phyloP scores from a whole-genome alignment of 1,140 invertebrate species.

The Popillia japonica region DNA sequence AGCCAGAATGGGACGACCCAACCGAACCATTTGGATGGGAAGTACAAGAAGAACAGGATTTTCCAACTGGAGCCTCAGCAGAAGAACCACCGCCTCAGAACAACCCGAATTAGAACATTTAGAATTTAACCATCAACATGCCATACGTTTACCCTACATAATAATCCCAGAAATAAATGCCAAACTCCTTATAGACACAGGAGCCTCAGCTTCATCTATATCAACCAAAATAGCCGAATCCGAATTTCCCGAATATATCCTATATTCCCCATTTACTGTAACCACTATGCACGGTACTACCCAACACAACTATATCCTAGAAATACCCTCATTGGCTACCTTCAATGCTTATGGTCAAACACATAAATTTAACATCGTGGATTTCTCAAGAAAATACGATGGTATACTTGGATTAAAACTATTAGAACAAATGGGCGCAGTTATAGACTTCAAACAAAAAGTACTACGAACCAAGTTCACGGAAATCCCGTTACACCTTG shows the following conservation, averaged over 20 bases:
- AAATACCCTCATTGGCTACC: slow-evolving; percentile 11
- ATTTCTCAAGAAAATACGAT: slow-evolving; percentile 28
- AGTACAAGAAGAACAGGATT: too few relatives aligned
- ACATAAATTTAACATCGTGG: slow-evolving; percentile 32
- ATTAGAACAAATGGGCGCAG: slow-evolving; percentile 30
- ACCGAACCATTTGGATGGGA: too few relatives aligned
- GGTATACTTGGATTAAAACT: slow-evolving; percentile 29
- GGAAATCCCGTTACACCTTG: too few relatives aligned
- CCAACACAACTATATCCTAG: slow-evolving; percentile 21
- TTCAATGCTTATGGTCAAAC: slow-evolving; percentile 9
- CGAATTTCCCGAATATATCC: slow-evolving; percentile 3
- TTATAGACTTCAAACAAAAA: background rate
- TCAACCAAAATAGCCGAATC: slow-evolving; percentile 23
- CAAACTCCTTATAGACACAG: too few relatives aligned
- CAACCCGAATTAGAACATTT: too few relatives aligned
- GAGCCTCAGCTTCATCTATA: background rate
- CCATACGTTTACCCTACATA: too few relatives aligned
- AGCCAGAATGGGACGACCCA: too few relatives aligned
- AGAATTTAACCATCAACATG: too few relatives aligned
- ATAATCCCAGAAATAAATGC: too few relatives aligned
- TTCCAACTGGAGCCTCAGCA: too few relatives aligned
- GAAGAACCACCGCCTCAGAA: too few relatives aligned
- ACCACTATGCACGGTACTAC: slow-evolving; percentile 33
- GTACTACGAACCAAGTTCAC: too few relatives aligned
- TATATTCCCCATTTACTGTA: slow-evolving; percentile 19